A percentile compares a stretch with the other conserved stretches of the same genome.
phyloP scores from a whole-genome alignment of 2,797 vertebrate species.

The Stomatorhinus walkeri region DNA sequence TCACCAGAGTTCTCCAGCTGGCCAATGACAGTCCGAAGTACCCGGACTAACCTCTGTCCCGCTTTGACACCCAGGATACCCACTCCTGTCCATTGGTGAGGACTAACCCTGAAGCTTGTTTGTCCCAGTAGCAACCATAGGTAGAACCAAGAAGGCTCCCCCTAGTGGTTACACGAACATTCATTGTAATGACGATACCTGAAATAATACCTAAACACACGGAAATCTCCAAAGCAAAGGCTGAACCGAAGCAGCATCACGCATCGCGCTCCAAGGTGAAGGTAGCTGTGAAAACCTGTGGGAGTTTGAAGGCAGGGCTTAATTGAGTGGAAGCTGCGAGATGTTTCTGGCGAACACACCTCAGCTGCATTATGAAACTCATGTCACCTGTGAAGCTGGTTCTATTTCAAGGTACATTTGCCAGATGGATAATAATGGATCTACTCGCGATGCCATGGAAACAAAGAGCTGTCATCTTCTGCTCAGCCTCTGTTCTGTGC shows the following conservation, averaged over 20 bases:
- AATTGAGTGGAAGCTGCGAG: conserved; percentile 1
- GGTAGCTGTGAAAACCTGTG: not conserved
- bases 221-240: not conserved
- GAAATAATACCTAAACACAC: not conserved
- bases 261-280: not conserved
- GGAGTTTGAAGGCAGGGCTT: not conserved
- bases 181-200: not conserved
- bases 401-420: conserved; percentile 31
- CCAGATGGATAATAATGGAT: conserved; percentile 12
- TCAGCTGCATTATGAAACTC: not conserved
- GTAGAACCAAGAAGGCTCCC: not conserved
- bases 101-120: not conserved
- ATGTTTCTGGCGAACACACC: not conserved
- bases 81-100: not conserved
- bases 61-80: not conserved
- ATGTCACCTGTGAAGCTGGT: conserved; percentile 17
- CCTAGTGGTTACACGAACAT: not conserved
- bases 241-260: not conserved
- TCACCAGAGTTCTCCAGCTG: not conserved
- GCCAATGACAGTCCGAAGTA: not conserved
- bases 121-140: not conserved
- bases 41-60: not conserved
- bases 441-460: not conserved
- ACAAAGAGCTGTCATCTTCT: not conserved
- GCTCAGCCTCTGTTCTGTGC: not conserved